These are phyloP conservation scores for Tadarida brasiliensis DNA, from an alignment of 2,797 vertebrate genomes.

Conservation along the genomic window DNA sequence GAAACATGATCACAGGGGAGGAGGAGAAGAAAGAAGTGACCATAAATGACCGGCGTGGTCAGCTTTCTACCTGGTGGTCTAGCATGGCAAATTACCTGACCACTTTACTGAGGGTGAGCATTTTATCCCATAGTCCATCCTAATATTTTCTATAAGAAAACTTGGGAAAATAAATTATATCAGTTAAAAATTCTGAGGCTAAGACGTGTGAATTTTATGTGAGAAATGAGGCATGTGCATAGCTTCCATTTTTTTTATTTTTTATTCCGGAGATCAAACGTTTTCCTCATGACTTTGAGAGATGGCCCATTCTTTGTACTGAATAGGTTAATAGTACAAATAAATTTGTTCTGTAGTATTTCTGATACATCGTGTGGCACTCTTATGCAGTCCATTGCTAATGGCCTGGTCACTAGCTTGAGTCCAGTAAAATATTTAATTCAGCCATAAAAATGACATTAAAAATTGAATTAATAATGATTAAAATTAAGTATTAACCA, in stretches of 20 bases:
- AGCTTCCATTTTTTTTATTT: conserved; percentile 49
- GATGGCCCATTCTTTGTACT: conserved; percentile 76
- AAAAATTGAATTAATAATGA: conserved; percentile 76
- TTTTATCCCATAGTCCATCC: not conserved
- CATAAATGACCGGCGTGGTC: not conserved
- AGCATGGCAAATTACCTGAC: not conserved
- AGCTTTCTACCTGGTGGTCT: not conserved
- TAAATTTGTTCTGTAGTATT: conserved; percentile 71
- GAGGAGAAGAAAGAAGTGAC: not conserved
- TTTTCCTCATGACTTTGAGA: conserved; percentile 66
- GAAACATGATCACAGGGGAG: not conserved
- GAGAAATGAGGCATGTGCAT: conserved; percentile 63
- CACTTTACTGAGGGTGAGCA: not conserved
- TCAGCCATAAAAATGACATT: conserved; percentile 73
- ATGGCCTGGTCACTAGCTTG: conserved; percentile 65
- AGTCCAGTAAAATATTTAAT: conserved; percentile 75
- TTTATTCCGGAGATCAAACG: conserved; percentile 80
- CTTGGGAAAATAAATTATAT: conserved; percentile 53
- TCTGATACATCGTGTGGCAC: conserved; percentile 47
- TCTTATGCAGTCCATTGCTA: conserved; percentile 56
- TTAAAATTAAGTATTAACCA: conserved; percentile 80
- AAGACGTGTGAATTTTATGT: conserved; percentile 52
- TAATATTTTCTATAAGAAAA: conserved; percentile 49
- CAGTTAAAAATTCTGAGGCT: conserved; percentile 50
- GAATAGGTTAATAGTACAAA: conserved; percentile 83